Evolutionary conservation across 2,797 vertebrate genomes (phyloP).

Genomic region (Adrianichthys oophorus): DNA sequence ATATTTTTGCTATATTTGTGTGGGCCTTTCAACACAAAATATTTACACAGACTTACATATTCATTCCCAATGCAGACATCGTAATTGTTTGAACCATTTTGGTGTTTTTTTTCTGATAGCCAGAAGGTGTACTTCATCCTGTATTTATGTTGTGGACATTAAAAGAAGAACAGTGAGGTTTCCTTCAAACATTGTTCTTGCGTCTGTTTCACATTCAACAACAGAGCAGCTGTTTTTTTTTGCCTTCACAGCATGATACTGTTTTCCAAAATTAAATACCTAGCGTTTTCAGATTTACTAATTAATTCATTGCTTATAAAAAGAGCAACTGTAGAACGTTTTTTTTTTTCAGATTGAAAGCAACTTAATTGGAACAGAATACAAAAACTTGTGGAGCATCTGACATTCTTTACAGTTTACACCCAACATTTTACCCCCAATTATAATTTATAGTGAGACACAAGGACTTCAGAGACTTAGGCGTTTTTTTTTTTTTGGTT

Average conservation of each 20-base stretch:
- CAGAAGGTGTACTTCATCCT: constrained; percentile 4
- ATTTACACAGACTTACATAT: too few species aligned
- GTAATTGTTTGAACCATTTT: too few species aligned
- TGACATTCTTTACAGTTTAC: constrained; percentile 62
- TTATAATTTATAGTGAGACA: constrained; percentile 70
- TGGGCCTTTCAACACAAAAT: too few species aligned
- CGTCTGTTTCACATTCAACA: constrained; percentile 65
- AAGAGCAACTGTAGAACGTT: constrained; percentile 25
- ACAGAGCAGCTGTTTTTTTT: constrained; percentile 43
- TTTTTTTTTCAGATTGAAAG: constrained; percentile 17
- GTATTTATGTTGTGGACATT: constrained; percentile 36
- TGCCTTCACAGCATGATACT: constrained; percentile 42
- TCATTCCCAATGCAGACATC: too few species aligned
- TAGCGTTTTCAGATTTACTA: constrained; percentile 46
- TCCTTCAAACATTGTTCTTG: constrained; percentile 19
- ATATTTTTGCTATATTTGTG: too few species aligned
- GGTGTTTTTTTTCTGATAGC: too few species aligned
- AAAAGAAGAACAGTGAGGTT: constrained; percentile 29
- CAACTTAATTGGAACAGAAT: constrained; percentile 32
- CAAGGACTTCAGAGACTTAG: constrained; percentile 65
- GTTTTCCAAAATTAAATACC: constrained; percentile 46
- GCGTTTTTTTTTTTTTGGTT: constrained; percentile 17
- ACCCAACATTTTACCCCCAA: constrained; percentile 59
- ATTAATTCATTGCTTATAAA: constrained; percentile 38
- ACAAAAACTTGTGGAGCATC: constrained; percentile 46